These are phyloP conservation scores for Myotis myotis DNA, from an alignment of 2,797 vertebrate genomes.

Conservation along the genomic window DNA sequence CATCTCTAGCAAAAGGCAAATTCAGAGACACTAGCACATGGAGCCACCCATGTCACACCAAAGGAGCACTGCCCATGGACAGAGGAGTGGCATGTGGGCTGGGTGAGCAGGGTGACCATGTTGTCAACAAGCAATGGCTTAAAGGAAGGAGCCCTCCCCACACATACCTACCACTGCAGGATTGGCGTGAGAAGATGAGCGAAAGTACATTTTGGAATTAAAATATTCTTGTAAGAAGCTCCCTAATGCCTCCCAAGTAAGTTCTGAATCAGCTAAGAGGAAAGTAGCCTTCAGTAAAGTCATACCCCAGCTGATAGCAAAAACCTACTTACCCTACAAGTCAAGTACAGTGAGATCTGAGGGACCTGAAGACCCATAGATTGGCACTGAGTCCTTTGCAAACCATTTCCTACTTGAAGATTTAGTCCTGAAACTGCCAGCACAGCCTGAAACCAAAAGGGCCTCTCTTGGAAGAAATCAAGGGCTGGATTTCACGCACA, in stretches of 20 bases:
- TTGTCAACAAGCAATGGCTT: neutral
- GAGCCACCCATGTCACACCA: fast-evolving
- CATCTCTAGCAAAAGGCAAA: neutral
- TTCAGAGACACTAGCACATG: neutral
- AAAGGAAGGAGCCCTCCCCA: neutral
- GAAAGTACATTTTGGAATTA: neutral
- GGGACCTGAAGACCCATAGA: neutral
- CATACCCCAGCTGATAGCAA: neutral
- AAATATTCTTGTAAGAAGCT: neutral
- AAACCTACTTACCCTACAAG: neutral
- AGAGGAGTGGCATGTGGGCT: neutral
- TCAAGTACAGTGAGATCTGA: neutral
- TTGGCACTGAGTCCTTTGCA: neutral
- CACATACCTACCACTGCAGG: neutral
- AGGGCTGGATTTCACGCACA: neutral
- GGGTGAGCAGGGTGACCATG: neutral
- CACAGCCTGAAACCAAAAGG: neutral
- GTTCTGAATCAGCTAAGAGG: neutral
- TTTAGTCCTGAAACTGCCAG: neutral
- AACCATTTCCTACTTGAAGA: neutral
- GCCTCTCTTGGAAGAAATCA: neutral
- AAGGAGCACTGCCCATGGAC: neutral
- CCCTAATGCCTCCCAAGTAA: neutral
- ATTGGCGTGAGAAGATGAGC: neutral
- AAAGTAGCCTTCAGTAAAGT: neutral